Base-by-base conservation (phyloP, 2,888 invertebrate genomes). In the Cheilosia grossa region DNA sequence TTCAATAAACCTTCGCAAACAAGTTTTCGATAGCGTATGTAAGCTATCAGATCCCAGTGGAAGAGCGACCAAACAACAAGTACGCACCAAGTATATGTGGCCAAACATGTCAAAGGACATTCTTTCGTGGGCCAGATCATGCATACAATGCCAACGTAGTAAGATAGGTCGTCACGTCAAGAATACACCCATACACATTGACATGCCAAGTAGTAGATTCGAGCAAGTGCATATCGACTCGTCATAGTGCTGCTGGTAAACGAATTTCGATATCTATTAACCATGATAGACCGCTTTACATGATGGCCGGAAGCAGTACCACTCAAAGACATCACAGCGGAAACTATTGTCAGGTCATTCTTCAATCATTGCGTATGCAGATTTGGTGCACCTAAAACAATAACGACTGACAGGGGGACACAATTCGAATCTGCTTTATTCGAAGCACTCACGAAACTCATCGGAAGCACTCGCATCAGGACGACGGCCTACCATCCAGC, bases 261-360 rank as follows among this genome's bases (percentile, higher is more conserved):
- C 13, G 49, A 19, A 0, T 80, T 47, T 58, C 44, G 53, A 15
- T 77, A 77, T 9, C 13, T 66, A 10, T 37, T 81, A 13, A 81
- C 82, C 0, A 67, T 64, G 56, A 66, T 74, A 13, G 73, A 73
- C 21, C 44, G 64, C 7, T 80, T 63, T 37, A 58, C 63, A 19
- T 27, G 66, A 19, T 73, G 80, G 66, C 67, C 80, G 17, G 73
- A 59, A 51, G 79, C 79, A 54, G 17, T 79, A 17, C 73, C 73
- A 10, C 17, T 78, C 4, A 54, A 64, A 33, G 64, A 69, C 15
- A 42, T 78, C 17, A 40, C 30, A 17, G 78, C 70, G 10, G 54
- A 59, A 40, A 40, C 40, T 15, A 58, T 61, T n/a, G 56, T 75
- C 7, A 47, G 27, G 27, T 7, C 69, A 5, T 44, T 69, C 54